Evolutionary conservation across 2,797 vertebrate genomes (phyloP).

Genomic region (Paedocypris micromegethes): DNA sequence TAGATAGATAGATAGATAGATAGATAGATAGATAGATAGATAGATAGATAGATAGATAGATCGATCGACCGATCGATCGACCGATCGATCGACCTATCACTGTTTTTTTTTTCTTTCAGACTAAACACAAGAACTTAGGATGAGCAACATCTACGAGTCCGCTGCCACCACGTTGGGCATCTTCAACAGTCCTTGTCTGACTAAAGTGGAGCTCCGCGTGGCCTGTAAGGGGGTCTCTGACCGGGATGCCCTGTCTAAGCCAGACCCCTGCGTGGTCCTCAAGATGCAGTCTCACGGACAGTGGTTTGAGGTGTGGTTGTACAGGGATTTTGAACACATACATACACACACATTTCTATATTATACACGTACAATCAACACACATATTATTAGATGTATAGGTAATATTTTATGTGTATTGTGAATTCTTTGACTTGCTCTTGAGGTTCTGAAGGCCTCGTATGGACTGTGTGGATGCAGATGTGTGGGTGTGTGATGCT

Average conservation of each 20-base stretch:
- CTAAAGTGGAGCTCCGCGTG: constrained; percentile 94
- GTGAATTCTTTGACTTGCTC: no score
- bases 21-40: no score
- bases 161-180: constrained; percentile 96
- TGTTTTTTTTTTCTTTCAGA: constrained; percentile 28
- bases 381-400: no score
- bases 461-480: constrained; percentile 8
- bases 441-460: no score
- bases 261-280: constrained; percentile 94
- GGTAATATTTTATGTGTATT: no score
- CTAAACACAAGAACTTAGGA: constrained; percentile 63
- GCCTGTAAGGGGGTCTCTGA: constrained; percentile 94
- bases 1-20: no score
- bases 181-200: constrained; percentile 94
- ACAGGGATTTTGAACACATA: not conserved
- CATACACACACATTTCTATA: constrained; percentile 2
- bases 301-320: constrained; percentile 87
- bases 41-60: no score
- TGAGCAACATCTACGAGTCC: constrained; percentile 99
- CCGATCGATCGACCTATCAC: no score
- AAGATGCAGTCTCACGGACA: constrained; percentile 99
- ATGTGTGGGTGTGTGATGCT: constrained; percentile 18
- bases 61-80: no score
- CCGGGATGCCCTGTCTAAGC: constrained; percentile 95
- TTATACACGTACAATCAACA: not conserved